Evolutionary conservation across 2,113 vertebrate species (phyloP).

Genomic region (Rhea pennata): DNA sequence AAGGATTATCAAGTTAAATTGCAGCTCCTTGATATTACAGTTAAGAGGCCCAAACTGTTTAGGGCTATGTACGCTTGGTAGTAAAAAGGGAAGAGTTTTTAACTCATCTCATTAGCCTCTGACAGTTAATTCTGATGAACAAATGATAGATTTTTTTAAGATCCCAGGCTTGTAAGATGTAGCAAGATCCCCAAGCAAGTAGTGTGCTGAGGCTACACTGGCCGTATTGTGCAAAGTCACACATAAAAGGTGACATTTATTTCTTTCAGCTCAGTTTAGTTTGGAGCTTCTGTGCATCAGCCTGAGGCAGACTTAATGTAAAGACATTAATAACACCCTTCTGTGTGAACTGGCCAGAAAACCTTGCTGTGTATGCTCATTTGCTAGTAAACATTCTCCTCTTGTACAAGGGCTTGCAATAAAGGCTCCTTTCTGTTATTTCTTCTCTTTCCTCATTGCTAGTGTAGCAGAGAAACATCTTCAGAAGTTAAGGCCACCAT

Average conservation of each 20-base stretch:
- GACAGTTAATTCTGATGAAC: neutral
- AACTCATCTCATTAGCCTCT: neutral
- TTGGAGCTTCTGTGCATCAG: neutral
- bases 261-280: constrained; percentile 14
- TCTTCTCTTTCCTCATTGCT: neutral
- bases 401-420: constrained; percentile 12
- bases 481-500: neutral
- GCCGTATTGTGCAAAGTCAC: neutral
- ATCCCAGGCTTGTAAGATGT: neutral
- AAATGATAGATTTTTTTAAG: neutral
- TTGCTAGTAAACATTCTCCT: constrained; percentile 31
- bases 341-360: neutral
- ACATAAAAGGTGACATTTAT: neutral
- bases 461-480: constrained; percentile 3
- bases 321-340: neutral
- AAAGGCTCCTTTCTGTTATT: constrained; percentile 43
- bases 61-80: accelerated
- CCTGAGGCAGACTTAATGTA: neutral
- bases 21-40: neutral
- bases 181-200: neutral
- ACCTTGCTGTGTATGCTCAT: neutral
- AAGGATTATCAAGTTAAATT: neutral
- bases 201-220: neutral
- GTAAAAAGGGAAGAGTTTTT: neutral
- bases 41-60: neutral